These are phyloP conservation scores for Drosophila colorata DNA, from an alignment of 2,888 invertebrate species.

Conservation along the genomic window DNA sequence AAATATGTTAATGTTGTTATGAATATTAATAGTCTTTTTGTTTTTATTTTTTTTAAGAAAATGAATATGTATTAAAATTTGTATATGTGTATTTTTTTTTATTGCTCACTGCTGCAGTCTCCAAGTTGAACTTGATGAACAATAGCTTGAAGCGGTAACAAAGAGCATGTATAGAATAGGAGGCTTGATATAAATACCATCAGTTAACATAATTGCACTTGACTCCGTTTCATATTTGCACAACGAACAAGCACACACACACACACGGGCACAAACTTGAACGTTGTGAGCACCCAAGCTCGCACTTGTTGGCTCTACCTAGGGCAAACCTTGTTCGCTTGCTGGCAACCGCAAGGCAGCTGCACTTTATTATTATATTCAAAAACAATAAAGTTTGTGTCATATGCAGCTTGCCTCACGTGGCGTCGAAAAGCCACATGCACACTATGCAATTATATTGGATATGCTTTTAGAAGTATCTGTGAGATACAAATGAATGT, in stretches of 20 bases:
- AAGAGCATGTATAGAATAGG: constrained; percentile 3
- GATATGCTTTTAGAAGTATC: constrained; percentile 41
- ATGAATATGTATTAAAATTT: no score
- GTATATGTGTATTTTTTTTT: background rate
- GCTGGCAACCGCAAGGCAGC: background rate
- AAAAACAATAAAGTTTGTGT: constrained; percentile 63
- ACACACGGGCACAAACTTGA: background rate
- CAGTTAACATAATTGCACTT: constrained; percentile 54
- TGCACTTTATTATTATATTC: constrained; percentile 39
- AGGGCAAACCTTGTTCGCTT: background rate
- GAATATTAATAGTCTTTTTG: background rate
- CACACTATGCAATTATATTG: constrained; percentile 58
- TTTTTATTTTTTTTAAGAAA: background rate
- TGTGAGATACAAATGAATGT: constrained; percentile 60
- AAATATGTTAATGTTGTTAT: background rate
- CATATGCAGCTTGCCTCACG: constrained; percentile 29
- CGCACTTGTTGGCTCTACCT: constrained; percentile 4
- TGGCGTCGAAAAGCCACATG: constrained; percentile 26
- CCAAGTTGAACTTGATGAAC: background rate
- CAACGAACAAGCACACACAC: no score
- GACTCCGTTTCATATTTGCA: constrained; percentile 51
- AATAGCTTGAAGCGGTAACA: background rate
- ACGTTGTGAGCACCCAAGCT: background rate
- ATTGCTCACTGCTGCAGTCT: background rate
- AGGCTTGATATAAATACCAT: constrained; percentile 34